Evolutionary conservation across 2,797 vertebrate genomes (phyloP).

Genomic region (Hydrolagus colliei): DNA sequence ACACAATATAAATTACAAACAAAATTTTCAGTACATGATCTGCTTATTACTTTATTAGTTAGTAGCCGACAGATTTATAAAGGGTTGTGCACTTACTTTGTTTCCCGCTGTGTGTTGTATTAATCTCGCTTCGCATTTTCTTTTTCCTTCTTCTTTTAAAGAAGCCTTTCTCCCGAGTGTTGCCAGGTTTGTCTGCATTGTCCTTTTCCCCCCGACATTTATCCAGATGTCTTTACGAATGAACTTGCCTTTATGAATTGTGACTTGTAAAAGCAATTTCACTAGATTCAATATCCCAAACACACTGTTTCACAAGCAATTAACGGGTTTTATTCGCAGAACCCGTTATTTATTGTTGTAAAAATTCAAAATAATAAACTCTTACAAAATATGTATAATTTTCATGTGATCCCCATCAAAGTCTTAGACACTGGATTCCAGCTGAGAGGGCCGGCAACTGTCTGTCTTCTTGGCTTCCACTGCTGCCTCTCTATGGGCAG

Average conservation of each 20-base stretch:
- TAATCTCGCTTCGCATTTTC: not conserved
- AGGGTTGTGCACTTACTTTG: not conserved
- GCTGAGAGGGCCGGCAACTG: not conserved
- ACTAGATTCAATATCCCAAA: not conserved
- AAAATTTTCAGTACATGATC: constrained; percentile 19
- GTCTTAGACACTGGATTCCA: not conserved
- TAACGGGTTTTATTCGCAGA: not conserved
- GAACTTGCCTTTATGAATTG: too few relatives aligned
- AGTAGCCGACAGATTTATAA: constrained; percentile 28
- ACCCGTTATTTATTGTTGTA: not conserved
- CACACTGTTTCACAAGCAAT: not conserved
- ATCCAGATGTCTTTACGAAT: not conserved
- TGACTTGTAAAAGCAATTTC: too few relatives aligned
- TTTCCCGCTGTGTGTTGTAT: constrained; percentile 24
- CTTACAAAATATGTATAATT: not conserved
- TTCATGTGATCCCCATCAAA: not conserved
- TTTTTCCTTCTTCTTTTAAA: not conserved
- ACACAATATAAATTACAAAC: constrained; percentile 30
- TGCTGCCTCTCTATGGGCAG: not conserved
- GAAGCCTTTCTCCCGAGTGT: not conserved
- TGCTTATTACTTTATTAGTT: constrained; percentile 31
- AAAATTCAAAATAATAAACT: not conserved
- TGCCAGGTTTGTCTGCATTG: not conserved
- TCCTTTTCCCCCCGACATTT: not conserved
- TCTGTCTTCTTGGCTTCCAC: not conserved